A percentile compares a stretch with the other conserved stretches of the same genome.
phyloP scores from a whole-genome alignment of 2,113 vertebrate species.

The Prionailurus viverrinus region DNA sequence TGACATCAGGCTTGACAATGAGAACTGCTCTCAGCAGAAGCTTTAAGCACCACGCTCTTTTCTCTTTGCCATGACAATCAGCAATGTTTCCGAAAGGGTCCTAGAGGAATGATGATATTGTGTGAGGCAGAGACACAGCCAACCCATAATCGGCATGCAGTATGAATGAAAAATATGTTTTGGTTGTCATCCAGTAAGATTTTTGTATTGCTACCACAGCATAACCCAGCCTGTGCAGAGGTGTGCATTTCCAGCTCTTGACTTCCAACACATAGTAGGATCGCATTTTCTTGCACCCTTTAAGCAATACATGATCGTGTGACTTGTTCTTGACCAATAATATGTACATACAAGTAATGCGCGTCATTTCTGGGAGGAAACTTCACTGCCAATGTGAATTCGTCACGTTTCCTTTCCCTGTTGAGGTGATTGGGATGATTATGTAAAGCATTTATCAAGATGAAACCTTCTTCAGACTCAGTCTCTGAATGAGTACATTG shows the following conservation, averaged over 20 bases:
- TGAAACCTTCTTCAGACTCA: not conserved
- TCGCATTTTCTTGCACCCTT: not conserved
- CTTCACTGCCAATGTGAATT: not conserved
- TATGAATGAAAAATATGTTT: not conserved
- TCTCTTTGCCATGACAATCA: not conserved
- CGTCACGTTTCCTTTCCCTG: not conserved
- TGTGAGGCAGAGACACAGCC: not conserved
- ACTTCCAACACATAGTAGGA: slow-evolving; percentile 1
- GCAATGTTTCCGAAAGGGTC: slow-evolving; percentile 38
- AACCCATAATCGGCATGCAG: not conserved
- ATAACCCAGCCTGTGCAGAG: not conserved
- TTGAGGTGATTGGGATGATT: not conserved
- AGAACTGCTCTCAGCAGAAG: slow-evolving; percentile 19
- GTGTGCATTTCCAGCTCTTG: not conserved
- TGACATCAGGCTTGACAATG: slow-evolving; percentile 64
- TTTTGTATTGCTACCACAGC: not conserved
- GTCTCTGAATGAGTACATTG: not conserved
- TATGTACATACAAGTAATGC: not conserved
- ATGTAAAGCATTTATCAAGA: not conserved
- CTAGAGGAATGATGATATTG: not conserved
- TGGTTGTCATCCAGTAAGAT: not conserved
- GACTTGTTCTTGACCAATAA: slow-evolving; percentile 21
- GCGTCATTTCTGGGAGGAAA: not conserved
- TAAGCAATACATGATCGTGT: not conserved
- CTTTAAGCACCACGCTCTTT: slow-evolving; percentile 9